Base-by-base conservation (phyloP, 1,140 invertebrate species). In the Solen grandis region DNA sequence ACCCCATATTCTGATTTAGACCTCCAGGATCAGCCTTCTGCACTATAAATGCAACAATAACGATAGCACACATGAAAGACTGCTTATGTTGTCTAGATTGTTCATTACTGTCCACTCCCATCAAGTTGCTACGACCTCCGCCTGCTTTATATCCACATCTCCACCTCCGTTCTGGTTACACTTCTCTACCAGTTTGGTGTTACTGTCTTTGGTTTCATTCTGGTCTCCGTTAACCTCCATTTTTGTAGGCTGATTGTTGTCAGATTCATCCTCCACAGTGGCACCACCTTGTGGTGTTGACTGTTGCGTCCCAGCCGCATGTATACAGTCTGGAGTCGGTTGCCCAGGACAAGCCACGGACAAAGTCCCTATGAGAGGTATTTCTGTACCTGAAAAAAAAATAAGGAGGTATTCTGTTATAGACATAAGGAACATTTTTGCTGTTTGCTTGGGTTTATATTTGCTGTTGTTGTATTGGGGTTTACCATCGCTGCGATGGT, bases 151-250 rank as follows among this genome's bases (percentile, higher is more conserved):
- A 16, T 55, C 46, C 19, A 2, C 22, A 57, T 29, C 29, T 4
- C 68, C 31, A 57, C 38, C 68, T 55, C 68, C 68, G 29, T 70
- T 70, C 3, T 36, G 19, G 36, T 4, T 5, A 70, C 31, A 29
- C 14, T 70, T 70, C 38, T 25, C 25, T 22, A 70, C 68, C n/a
- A 55, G 4, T 70, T 70, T 36, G 1, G 1, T 52, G 50, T 52
- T 27, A 55, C 68, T 22, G 55, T 55, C 1, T 36, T 31, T 33
- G 35, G 62, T 33, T 57, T 68, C 75, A 25, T 22, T 65, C 29
- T 36, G 33, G 14, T 78, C 75, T 46, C 75, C 75, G 69, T 78
- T 78, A 13, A 78, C 75, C 62, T 78, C 75, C 75, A 78, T 78
- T 25, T 78, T 68, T 25, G 38, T 60, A 0, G 62, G 75, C 36